A percentile compares a stretch with the other conserved stretches of the same genome.
phyloP scores from a whole-genome alignment of 2,888 invertebrate species.

The Sphaerophoria rueppellii region DNA sequence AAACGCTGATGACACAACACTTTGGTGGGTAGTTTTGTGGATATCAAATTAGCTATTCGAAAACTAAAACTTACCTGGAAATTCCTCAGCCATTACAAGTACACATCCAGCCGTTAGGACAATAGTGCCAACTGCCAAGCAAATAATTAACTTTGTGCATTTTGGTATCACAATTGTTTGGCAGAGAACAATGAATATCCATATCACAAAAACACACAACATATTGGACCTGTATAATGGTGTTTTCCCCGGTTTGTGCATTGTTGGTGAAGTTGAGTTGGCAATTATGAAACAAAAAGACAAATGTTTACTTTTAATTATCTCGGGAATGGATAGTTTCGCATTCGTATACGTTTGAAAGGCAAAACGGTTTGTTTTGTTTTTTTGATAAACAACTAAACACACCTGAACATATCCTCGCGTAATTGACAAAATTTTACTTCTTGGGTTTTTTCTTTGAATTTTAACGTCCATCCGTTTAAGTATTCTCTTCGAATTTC shows the following conservation, averaged over 20 bases:
- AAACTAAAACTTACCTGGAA: conserved; percentile 80
- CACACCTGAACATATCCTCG: conserved; percentile 93
- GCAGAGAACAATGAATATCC: conserved; percentile 92
- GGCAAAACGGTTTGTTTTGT: neutral
- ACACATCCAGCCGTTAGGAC: conserved; percentile 88
- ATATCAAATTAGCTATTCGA: neutral
- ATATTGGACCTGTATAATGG: conserved; percentile 87
- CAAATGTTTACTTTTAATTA: conserved; percentile 67
- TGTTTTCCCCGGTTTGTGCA: neutral
- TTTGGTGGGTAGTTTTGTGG: neutral
- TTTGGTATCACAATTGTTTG: conserved; percentile 89
- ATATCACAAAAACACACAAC: conserved; percentile 94
- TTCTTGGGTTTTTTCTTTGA: conserved; percentile 92
- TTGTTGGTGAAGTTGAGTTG: neutral
- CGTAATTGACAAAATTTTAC: conserved; percentile 92
- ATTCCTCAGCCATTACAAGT: conserved; percentile 94
- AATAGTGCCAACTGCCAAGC: conserved; percentile 87
- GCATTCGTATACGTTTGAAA: neutral
- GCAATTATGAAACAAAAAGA: conserved; percentile 12
- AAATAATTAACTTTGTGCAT: conserved; percentile 85
- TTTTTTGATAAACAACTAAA: conserved; percentile 21
- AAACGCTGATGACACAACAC: too few species aligned
- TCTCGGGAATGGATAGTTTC: neutral
- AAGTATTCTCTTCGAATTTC: conserved; percentile 94
- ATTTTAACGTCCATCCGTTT: conserved; percentile 92